Evolutionary conservation across 2,113 vertebrate species (phyloP), one percentile per base, ranked within the genome.

Genomic region (Grantiella picta): DNA sequence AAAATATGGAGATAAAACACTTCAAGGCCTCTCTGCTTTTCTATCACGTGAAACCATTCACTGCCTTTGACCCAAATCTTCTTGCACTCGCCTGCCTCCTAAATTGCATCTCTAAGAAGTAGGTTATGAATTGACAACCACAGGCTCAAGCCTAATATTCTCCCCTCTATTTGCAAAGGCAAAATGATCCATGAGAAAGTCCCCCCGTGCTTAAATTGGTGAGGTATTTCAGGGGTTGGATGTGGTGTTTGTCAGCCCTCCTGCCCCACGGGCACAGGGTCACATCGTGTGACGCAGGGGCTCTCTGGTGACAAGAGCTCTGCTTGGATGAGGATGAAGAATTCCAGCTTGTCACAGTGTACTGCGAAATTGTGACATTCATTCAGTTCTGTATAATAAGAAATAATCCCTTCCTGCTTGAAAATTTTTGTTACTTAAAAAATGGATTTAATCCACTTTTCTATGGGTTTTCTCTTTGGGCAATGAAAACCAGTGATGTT

Each of bases 31-130:
- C 70, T 84, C 19, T 75, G 72, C 78, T 81, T 70, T 83, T 75
- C 49, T 89, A n/a, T 59, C 77, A 63, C 5, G 33, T n/a, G 82
- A 78, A 90, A 35, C 87, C 78, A 87, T 94, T 90, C 92, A 61
- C 3, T 60, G 84, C 68, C 77, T 92, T 87, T 87, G 90, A 94
- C 92, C 84, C 70, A 85, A 96, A 95, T 96, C 73, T 73, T 18
- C n/a, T 59, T 4, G 12, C 27, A 2, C 52, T 89, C 3, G 0
- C 36, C 35, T 81, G 75, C 54, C 73, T 86, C 59, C 59, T n/a
- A 24, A 95, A 91, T 47, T 54, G 60, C 65, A 70, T 35, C 81
- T 50, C 69, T 86, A 52, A 93, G 81, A 21, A 82, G 52, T 9
- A 78, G 77, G 89, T 60, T 89, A 27, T 4, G 36, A 70, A 70